phyloP scores from a whole-genome alignment of 2,888 invertebrate genomes.

The Lacanobia oleracea region DNA sequence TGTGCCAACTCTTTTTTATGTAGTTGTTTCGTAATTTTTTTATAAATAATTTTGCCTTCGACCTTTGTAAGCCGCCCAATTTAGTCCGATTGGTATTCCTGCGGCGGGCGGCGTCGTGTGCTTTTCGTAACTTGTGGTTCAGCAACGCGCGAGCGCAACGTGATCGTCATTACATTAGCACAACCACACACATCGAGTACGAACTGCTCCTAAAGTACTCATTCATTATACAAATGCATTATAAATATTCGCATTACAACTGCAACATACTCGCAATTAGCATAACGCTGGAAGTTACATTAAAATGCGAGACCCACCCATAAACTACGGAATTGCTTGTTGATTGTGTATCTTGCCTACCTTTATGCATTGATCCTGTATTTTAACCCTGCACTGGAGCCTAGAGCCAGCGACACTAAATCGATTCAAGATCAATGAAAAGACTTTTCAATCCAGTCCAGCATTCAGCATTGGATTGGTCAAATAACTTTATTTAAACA shows the following conservation, averaged over 20 bases:
- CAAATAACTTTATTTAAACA: neutral
- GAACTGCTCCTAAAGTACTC: slow-evolving; percentile 71
- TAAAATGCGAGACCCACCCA: slow-evolving; percentile 20
- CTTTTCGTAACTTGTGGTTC: slow-evolving; percentile 87
- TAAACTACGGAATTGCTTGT: slow-evolving; percentile 20
- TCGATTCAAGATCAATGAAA: neutral
- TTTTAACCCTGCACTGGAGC: neutral
- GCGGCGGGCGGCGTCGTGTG: slow-evolving; percentile 79
- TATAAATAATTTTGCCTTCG: slow-evolving; percentile 89
- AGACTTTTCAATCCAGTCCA: neutral
- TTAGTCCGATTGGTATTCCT: slow-evolving; percentile 89
- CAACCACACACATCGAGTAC: slow-evolving; percentile 69
- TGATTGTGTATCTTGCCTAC: neutral
- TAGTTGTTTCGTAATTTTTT: slow-evolving; percentile 87
- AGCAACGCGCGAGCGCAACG: slow-evolving; percentile 77
- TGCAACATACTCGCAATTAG: slow-evolving; percentile 49
- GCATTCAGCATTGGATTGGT: neutral
- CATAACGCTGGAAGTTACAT: slow-evolving; percentile 23
- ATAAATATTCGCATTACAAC: slow-evolving; percentile 52
- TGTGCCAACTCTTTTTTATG: slow-evolving; percentile 89
- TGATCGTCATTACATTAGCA: slow-evolving; percentile 77
- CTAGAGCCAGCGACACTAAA: neutral
- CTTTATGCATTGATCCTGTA: neutral
- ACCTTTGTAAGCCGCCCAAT: slow-evolving; percentile 89
- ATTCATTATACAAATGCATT: slow-evolving; percentile 66